Conservation (phyloP, 2,797 vertebrate species). For the Intellagama lesueurii region DNA sequence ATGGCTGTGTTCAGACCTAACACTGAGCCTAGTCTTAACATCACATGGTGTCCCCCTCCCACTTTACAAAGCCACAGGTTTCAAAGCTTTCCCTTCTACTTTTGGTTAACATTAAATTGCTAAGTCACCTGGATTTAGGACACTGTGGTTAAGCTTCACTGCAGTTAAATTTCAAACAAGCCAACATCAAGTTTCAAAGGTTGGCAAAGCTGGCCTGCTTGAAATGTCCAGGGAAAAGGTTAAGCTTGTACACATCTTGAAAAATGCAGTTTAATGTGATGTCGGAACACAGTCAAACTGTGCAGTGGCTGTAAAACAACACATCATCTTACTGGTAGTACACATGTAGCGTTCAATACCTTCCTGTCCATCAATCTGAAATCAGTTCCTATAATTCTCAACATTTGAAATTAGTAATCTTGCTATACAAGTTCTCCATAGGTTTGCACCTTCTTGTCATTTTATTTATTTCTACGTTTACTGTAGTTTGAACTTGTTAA, state of each 20-base stretch:
- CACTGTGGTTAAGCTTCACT: background rate
- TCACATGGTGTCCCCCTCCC: background rate
- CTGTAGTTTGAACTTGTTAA: background rate
- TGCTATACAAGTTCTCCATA: conserved; percentile 1
- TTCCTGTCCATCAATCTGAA: background rate
- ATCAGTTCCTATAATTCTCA: background rate
- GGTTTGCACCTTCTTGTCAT: background rate
- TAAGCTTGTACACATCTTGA: background rate
- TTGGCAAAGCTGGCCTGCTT: background rate
- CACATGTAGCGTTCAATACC: background rate
- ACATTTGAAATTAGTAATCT: background rate
- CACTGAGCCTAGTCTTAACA: background rate
- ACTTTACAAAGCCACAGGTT: background rate
- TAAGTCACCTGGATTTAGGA: background rate
- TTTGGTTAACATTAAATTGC: background rate
- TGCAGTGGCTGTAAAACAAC: background rate
- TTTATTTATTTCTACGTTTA: conserved; percentile 14
- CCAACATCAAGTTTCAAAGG: background rate
- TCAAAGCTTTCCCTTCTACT: background rate
- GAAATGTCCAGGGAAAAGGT: background rate
- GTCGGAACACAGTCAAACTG: background rate
- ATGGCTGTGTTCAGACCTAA: background rate
- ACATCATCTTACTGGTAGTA: background rate
- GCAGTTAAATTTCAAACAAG: background rate
- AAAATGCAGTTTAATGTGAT: background rate